A percentile compares a stretch with the other conserved stretches of the same genome.
These are phyloP conservation scores for Polyommatus icarus DNA, from an alignment of 2,888 invertebrate genomes.

Conservation along the genomic window DNA sequence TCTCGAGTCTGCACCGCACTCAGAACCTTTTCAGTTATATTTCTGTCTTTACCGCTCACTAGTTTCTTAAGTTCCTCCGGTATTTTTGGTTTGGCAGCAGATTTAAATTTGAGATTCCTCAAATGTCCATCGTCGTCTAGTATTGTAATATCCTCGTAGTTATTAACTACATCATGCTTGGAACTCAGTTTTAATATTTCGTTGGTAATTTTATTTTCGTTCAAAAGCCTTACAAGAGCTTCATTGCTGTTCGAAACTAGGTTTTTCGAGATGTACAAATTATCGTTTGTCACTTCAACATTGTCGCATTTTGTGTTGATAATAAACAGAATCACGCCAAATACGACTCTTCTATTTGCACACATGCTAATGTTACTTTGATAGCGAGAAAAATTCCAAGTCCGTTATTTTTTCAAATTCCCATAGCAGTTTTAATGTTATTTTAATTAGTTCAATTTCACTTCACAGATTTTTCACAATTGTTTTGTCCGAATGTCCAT, in stretches of 20 bases:
- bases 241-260: slow-evolving; percentile 49
- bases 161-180: slow-evolving; percentile 52
- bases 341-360: not conserved
- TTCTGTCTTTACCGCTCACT: slow-evolving; percentile 44
- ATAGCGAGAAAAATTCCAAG: not conserved
- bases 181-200: slow-evolving; percentile 48
- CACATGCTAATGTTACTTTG: slow-evolving; percentile 14
- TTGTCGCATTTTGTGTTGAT: slow-evolving; percentile 41
- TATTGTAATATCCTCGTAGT: slow-evolving; percentile 67
- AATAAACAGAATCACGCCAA: not conserved
- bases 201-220: slow-evolving; percentile 53
- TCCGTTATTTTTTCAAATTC: not conserved
- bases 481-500: slow-evolving; percentile 34
- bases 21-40: slow-evolving; percentile 39
- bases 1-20: slow-evolving; percentile 39
- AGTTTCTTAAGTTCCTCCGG: slow-evolving; percentile 45
- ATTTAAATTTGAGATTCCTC: slow-evolving; percentile 64
- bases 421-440: not conserved
- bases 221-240: slow-evolving; percentile 51
- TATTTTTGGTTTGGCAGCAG: slow-evolving; percentile 49
- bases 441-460: slow-evolving; percentile 29
- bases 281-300: slow-evolving; percentile 49
- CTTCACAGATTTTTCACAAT: slow-evolving; percentile 18
- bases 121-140: slow-evolving; percentile 61
- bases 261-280: slow-evolving; percentile 55